Conservation (phyloP, 2,113 vertebrate species). For the Microcebus jonahi region DNA sequence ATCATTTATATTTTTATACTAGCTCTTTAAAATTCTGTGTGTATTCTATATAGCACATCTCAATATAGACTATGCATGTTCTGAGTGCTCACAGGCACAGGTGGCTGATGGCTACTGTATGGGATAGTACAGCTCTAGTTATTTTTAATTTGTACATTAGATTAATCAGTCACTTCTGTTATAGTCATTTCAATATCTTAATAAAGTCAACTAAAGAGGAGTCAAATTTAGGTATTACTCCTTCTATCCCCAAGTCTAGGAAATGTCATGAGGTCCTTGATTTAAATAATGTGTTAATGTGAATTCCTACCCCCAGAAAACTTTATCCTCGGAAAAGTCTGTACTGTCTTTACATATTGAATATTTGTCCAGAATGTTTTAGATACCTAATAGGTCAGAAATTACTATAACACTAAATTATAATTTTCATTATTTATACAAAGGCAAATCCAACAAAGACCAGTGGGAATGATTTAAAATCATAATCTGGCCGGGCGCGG, state of each 20-base stretch:
- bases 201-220: neutral
- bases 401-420: neutral
- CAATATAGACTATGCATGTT: neutral
- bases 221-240: neutral
- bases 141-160: neutral
- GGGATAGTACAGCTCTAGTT: neutral
- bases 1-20: slow-evolving; percentile 13
- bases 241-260: neutral
- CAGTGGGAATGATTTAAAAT: slow-evolving; percentile 23
- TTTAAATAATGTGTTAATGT: neutral
- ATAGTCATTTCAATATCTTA: neutral
- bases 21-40: neutral
- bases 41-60: neutral
- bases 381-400: neutral
- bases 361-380: neutral
- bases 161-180: neutral
- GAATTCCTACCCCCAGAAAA: neutral
- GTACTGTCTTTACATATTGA: neutral
- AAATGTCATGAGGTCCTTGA: neutral
- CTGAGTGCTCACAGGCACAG: neutral
- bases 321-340: neutral
- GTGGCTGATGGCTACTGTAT: neutral
- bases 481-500: no score
- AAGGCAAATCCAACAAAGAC: neutral
- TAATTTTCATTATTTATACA: neutral